phyloP scores from a whole-genome alignment of 1,140 invertebrate species.

The Tetramorium parvispinum region DNA sequence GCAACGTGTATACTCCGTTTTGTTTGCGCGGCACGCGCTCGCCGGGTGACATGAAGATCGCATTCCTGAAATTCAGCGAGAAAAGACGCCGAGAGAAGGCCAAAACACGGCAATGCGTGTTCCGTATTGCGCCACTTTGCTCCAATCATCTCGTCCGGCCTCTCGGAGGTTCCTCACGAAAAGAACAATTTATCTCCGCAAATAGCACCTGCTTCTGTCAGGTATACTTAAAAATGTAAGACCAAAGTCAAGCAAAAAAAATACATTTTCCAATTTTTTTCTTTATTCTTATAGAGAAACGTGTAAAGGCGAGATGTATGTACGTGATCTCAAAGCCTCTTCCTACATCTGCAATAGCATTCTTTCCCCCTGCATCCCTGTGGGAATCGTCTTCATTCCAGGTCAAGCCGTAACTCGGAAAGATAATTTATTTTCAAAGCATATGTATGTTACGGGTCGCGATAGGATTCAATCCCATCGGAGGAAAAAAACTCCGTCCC shows the following conservation, averaged over 20 bases:
- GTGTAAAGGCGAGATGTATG: neutral
- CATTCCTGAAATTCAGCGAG: slow-evolving; percentile 39
- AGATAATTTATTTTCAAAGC: slow-evolving; percentile 9
- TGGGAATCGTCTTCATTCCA: neutral
- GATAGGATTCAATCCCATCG: too few species aligned
- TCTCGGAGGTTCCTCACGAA: neutral
- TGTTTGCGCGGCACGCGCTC: neutral
- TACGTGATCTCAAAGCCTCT: neutral
- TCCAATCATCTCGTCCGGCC: neutral
- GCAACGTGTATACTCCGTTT: neutral
- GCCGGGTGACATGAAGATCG: neutral
- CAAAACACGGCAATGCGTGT: slow-evolving; percentile 29
- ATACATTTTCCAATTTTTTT: neutral
- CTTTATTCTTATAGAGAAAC: neutral
- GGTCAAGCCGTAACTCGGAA: neutral
- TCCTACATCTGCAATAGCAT: neutral
- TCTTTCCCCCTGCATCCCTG: neutral
- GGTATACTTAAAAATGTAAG: neutral
- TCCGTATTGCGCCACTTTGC: slow-evolving; percentile 5
- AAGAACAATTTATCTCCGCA: neutral
- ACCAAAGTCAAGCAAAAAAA: neutral
- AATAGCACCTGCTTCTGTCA: neutral
- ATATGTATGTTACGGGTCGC: too few species aligned
- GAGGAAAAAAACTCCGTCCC: neutral
- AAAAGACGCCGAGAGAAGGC: neutral